Conservation (phyloP, 2,113 vertebrate species). For the Amphilophus citrinellus region DNA sequence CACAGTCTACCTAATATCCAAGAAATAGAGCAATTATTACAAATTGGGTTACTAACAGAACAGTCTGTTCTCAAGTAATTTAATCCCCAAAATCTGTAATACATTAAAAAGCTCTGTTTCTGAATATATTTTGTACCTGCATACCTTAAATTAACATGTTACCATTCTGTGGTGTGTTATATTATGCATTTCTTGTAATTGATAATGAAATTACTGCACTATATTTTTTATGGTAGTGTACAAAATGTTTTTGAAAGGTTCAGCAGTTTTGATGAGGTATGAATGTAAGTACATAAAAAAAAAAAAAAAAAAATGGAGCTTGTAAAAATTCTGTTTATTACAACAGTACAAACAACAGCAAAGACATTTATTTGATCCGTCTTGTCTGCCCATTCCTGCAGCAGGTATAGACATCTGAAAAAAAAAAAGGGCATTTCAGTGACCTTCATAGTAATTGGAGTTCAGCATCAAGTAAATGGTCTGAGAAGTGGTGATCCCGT, state of each 20-base stretch:
- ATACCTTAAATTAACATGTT: not conserved
- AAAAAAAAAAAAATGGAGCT: not conserved
- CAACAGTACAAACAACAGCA: not conserved
- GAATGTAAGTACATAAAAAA: not conserved
- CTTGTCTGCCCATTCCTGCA: not conserved
- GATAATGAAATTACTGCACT: not conserved
- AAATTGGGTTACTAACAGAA: not conserved
- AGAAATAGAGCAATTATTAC: not conserved
- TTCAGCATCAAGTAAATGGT: constrained; percentile 68
- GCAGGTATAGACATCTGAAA: constrained; percentile 22
- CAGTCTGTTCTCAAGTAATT: not conserved
- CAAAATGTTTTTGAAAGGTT: not conserved
- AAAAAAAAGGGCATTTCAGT: constrained; percentile 27
- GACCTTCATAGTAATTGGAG: constrained; percentile 66
- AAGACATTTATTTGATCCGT: not conserved
- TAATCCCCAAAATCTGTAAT: not conserved
- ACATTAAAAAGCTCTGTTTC: not conserved
- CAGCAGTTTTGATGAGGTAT: not conserved
- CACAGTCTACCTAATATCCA: not conserved
- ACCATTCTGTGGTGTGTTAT: not conserved
- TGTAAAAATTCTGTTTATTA: not conserved
- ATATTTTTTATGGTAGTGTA: not conserved
- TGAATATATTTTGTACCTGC: not conserved
- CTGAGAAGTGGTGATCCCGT: constrained; percentile 65
- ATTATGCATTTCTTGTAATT: constrained; percentile 3